Conservation (phyloP, 2,113 vertebrate species). For the Chaenocephalus aceratus region DNA sequence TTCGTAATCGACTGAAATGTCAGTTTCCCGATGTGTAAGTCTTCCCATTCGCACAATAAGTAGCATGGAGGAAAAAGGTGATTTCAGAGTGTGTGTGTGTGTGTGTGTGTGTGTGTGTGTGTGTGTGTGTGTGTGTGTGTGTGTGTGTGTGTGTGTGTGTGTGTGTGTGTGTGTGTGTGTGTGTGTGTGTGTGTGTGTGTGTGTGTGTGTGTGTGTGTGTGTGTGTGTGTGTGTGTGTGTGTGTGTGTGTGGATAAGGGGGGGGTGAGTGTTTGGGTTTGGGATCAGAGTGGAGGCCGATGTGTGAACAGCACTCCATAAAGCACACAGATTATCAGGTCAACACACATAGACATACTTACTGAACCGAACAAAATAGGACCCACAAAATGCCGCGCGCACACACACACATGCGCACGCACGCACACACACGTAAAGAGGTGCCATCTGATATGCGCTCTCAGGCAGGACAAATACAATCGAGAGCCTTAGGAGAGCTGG, state of each 20-base stretch:
- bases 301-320: constrained; percentile 84
- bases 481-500: constrained; percentile 37
- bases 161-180: constrained; percentile 49
- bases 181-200: constrained; percentile 26
- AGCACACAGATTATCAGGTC: constrained; percentile 83
- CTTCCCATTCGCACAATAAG: neutral
- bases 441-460: constrained; percentile 58
- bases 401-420: constrained; percentile 25
- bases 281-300: constrained; percentile 77
- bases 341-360: constrained; percentile 72
- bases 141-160: neutral
- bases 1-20: neutral
- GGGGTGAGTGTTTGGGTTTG: constrained; percentile 74
- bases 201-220: constrained; percentile 40
- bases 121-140: constrained; percentile 27
- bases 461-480: constrained; percentile 59
- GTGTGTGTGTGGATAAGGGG: constrained; percentile 46
- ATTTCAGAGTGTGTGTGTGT: constrained; percentile 3
- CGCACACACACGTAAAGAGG: constrained; percentile 39
- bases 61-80: neutral
- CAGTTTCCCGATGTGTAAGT: neutral
- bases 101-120: constrained; percentile 52
- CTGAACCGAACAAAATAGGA: constrained; percentile 70
- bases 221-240: constrained; percentile 26
- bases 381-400: constrained; percentile 45